Base-by-base conservation (phyloP, 2,888 invertebrate species). In the Cyaniris semiargus region DNA sequence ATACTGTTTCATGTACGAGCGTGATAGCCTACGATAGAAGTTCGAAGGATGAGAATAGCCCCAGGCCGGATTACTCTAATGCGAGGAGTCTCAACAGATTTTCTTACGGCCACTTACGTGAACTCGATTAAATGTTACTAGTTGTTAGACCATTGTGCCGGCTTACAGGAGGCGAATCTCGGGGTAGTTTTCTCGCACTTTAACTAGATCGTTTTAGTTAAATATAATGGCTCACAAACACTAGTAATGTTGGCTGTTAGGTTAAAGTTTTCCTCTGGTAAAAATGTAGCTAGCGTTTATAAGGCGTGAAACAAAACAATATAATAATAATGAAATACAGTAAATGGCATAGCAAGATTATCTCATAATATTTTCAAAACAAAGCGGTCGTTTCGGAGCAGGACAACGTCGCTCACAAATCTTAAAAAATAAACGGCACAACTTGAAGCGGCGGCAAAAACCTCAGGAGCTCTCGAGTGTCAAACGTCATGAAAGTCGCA, bases 61-160 rank as follows among this genome's bases (percentile, higher is more conserved):
- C 66, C 15, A 2, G 66, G 13, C 66, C 66, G 66, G 66, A 66
- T 66, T 66, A 66, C 66, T 15, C 66, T 66, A 66, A 66, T 66
- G 66, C 66, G 27, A 53, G 15, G 27, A 27, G 66, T 66, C 66
- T 66, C 66, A 66, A 66, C 66, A 66, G 66, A 66, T 66, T 66
- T 66, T 66, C 66, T 66, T 66, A 66, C 66, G 27, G 66, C 66
- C 66, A 66, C 66, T 66, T 66, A 31, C 66, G 66, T 15, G 27
- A 66, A 66, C 66, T 66, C 66, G 66, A 66, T 66, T 66, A 66
- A 66, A 66, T 66, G 66, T 66, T 66, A 66, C 66, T 66, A 27
- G 23, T 66, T 66, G 66, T 66, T 66, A 31, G 66, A 66, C 27
- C 66, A 31, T 66, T 66, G 66, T 66, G 66, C 27, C 21, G 27